Percentiles rank a stretch among this genome's conserved stretches.
Evolutionary conservation across 2,113 vertebrate genomes (phyloP).

Genomic region (Amblyornis subalaris): DNA sequence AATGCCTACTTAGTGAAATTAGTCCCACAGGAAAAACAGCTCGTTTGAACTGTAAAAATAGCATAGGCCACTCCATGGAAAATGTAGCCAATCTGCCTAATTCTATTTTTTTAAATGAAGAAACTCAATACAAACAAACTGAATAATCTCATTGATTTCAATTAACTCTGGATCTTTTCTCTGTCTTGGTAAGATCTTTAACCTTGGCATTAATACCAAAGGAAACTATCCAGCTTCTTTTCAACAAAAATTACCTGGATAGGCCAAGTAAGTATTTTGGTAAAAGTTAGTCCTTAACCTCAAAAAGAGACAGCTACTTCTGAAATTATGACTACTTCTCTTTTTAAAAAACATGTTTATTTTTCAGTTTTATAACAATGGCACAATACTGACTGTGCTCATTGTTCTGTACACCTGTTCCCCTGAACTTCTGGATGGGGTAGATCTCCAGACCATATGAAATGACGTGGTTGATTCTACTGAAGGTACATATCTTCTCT

Average conservation of each 20-base stretch:
- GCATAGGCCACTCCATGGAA: not conserved
- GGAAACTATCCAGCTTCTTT: not conserved
- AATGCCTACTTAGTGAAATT: conserved; percentile 7
- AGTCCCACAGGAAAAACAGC: not conserved
- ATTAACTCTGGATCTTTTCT: not conserved
- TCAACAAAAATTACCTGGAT: not conserved
- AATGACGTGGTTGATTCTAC: not conserved
- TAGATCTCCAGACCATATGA: not conserved
- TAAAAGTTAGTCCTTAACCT: not conserved
- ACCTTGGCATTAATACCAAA: not conserved
- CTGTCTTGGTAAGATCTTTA: not conserved
- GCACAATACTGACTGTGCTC: not conserved
- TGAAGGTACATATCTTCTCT: not conserved
- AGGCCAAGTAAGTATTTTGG: not conserved
- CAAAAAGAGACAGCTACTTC: not conserved
- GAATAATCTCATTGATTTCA: not conserved
- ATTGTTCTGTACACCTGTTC: not conserved
- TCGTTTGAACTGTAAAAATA: not conserved
- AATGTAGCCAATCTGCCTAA: not conserved
- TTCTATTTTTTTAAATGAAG: not conserved
- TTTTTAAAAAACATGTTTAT: not conserved
- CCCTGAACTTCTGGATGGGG: not conserved
- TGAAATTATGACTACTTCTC: not conserved
- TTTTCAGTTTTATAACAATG: not conserved
- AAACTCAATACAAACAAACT: not conserved